These are phyloP conservation scores for Platyura marginata DNA, from an alignment of 1,140 invertebrate genomes.

Conservation along the genomic window DNA sequence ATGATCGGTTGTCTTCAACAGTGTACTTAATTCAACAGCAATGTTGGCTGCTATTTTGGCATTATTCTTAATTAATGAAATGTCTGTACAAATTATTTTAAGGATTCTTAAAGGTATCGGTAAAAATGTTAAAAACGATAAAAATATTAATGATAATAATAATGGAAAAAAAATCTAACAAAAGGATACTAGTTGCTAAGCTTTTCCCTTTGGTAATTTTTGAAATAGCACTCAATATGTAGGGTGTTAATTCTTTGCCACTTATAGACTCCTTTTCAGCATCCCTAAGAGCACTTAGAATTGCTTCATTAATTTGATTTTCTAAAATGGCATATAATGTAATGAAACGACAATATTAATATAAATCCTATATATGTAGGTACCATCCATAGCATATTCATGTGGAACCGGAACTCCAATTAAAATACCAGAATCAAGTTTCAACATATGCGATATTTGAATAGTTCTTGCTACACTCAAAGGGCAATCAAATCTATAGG, in stretches of 20 bases:
- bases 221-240: conserved; percentile 57
- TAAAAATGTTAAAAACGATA: too few relatives aligned
- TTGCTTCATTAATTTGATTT: conserved; percentile 42
- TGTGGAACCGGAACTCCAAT: conserved; percentile 82
- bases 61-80: conserved; percentile 84
- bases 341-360: background rate
- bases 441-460: conserved; percentile 31
- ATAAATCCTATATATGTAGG: conserved; percentile 2
- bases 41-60: conserved; percentile 68
- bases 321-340: conserved; percentile 7
- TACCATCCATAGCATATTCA: conserved; percentile 39
- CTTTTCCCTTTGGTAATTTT: conserved; percentile 63
- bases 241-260: conserved; percentile 88
- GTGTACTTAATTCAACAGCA: conserved; percentile 36
- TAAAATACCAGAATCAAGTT: conserved; percentile 60
- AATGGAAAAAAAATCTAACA: too few relatives aligned
- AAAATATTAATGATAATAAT: too few relatives aligned
- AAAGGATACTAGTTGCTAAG: conserved; percentile 48
- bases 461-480: conserved; percentile 56
- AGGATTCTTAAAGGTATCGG: too few relatives aligned
- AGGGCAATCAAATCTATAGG: conserved; percentile 40
- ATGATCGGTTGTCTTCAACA: too few relatives aligned
- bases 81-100: conserved; percentile 49
- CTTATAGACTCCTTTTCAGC: conserved; percentile 39
- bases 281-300: conserved; percentile 49